Percentiles rank a stretch among this genome's conserved stretches.
These are phyloP conservation scores for Lanistes nyassanus DNA, from an alignment of 1,140 invertebrate genomes.

Conservation along the genomic window DNA sequence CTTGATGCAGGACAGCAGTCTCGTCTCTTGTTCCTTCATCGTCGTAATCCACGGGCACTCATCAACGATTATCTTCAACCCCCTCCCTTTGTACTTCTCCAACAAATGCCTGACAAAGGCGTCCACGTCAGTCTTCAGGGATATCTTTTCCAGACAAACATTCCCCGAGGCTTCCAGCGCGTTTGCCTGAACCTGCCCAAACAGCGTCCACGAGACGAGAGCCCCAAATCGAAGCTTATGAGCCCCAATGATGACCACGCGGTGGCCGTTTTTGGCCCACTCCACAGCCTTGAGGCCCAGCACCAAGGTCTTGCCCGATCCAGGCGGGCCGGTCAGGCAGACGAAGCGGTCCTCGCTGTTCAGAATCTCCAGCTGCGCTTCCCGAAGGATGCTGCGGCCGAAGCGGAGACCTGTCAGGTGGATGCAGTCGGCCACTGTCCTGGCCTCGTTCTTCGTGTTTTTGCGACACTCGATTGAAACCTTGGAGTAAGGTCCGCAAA, in stretches of 20 bases:
- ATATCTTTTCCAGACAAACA: background rate
- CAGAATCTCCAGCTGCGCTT: conserved; percentile 7
- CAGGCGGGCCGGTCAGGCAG: conserved; percentile 10
- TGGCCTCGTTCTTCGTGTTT: too few relatives aligned
- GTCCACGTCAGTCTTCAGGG: background rate
- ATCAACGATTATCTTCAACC: conserved; percentile 11
- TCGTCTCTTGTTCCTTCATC: too few relatives aligned
- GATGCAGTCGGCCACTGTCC: conserved; percentile 19
- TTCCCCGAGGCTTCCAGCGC: background rate
- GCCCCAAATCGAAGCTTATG: background rate
- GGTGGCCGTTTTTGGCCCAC: conserved; percentile 11
- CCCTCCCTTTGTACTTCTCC: background rate
- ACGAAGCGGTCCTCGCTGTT: background rate
- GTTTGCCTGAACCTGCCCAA: background rate
- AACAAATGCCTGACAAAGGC: background rate
- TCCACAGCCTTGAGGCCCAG: conserved; percentile 19
- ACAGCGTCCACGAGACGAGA: conserved; percentile 18
- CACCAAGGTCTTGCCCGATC: conserved; percentile 15
- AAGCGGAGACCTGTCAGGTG: conserved; percentile 19
- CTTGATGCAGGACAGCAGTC: too few relatives aligned
- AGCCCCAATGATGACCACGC: conserved; percentile 7
- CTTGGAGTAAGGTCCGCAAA: conserved; percentile 10
- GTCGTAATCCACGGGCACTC: background rate
- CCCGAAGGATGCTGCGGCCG: conserved; percentile 12
- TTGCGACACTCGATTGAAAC: background rate